Percentiles rank a stretch among this genome's conserved stretches.
Evolutionary conservation across 2,888 invertebrate species (phyloP).

Genomic region (Patella caerulea): DNA sequence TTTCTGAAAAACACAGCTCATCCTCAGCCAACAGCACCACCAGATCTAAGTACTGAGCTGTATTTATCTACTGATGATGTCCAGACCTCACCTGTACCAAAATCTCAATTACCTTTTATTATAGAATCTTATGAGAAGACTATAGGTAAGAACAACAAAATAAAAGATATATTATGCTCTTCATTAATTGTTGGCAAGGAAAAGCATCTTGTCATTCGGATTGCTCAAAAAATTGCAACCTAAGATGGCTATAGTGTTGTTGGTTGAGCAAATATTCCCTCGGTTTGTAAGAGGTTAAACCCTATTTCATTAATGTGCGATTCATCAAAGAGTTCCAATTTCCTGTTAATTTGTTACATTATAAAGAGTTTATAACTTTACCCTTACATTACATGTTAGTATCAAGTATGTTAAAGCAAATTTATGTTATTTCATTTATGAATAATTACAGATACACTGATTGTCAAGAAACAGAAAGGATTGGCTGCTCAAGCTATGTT

Average conservation of each 20-base stretch:
- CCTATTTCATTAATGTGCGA: too few relatives aligned
- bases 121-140: slow-evolving; percentile 69
- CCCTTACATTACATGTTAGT: too few relatives aligned
- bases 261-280: too few relatives aligned
- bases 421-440: slow-evolving; percentile 2
- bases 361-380: too few relatives aligned
- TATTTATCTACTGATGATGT: slow-evolving; percentile 62
- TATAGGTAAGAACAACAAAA: slow-evolving; percentile 55
- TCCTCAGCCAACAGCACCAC: slow-evolving; percentile 65
- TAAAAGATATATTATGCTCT: neutral
- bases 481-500: slow-evolving; percentile 69
- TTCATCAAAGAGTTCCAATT: too few relatives aligned
- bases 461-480: slow-evolving; percentile 65
- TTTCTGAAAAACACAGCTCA: slow-evolving; percentile 65
- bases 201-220: slow-evolving; percentile 1
- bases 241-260: too few relatives aligned
- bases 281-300: too few relatives aligned
- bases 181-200: neutral
- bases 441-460: slow-evolving; percentile 60
- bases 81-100: slow-evolving; percentile 63
- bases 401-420: neutral
- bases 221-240: neutral
- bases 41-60: slow-evolving; percentile 58
- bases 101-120: slow-evolving; percentile 65
- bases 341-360: too few relatives aligned